Conservation (phyloP, 2,797 vertebrate genomes). For the Saguinus oedipus region DNA sequence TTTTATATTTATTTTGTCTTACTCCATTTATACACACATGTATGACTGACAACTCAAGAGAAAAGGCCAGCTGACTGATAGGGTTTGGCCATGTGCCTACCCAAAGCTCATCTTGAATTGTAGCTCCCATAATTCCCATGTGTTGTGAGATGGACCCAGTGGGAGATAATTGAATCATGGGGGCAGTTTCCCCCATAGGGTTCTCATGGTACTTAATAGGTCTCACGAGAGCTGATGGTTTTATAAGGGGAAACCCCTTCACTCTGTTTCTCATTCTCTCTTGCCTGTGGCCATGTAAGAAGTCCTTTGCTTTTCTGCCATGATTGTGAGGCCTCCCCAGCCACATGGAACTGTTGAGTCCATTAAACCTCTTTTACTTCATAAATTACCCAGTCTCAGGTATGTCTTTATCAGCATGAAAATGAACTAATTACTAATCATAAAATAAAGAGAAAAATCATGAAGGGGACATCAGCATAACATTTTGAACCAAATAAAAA, state of each 20-base stretch:
- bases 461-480: background rate
- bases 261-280: background rate
- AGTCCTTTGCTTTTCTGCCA: background rate
- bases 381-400: background rate
- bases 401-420: background rate
- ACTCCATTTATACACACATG: background rate
- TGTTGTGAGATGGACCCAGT: background rate
- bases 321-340: background rate
- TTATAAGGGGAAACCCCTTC: background rate
- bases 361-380: background rate
- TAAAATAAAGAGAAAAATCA: slow-evolving; percentile 13
- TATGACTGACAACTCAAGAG: background rate
- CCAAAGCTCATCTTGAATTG: background rate
- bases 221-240: background rate
- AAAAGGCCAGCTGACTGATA: background rate
- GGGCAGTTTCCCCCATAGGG: background rate
- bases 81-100: background rate
- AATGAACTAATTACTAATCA: background rate
- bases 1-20: slow-evolving; percentile 42
- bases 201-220: background rate
- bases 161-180: background rate
- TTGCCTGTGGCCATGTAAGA: background rate
- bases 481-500: background rate
- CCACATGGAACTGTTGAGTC: background rate
- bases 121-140: background rate